Evolutionary conservation across 2,888 invertebrate genomes (phyloP).

Genomic region (Thymelicus sylvestris): DNA sequence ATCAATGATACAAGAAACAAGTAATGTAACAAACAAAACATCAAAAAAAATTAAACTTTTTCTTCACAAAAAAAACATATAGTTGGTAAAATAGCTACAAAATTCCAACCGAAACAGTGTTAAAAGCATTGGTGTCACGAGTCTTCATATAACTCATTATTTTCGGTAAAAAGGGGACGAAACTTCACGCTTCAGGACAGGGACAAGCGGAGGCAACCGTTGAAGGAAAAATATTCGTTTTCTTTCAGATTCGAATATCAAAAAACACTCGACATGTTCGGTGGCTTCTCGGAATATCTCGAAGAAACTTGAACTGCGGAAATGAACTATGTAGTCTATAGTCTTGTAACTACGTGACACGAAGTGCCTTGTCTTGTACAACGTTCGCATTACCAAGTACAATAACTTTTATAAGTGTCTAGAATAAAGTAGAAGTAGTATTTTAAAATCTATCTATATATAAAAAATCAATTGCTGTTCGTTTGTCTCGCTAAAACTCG

Average conservation of each 20-base stretch:
- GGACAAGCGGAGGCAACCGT: slow-evolving; percentile 22
- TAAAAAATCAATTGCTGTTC: too few relatives aligned
- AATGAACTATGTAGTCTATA: slow-evolving; percentile 40
- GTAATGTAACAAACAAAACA: too few relatives aligned
- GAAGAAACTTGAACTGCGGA: slow-evolving; percentile 40
- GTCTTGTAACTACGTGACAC: slow-evolving; percentile 36
- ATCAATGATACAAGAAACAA: too few relatives aligned
- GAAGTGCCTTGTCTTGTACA: slow-evolving; percentile 8
- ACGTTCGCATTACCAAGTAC: not conserved
- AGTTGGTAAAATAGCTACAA: not conserved
- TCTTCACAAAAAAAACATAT: too few relatives aligned
- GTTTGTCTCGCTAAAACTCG: too few relatives aligned
- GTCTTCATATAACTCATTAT: slow-evolving; percentile 30
- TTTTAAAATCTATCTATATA: too few relatives aligned
- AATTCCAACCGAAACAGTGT: not conserved
- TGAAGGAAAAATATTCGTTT: slow-evolving; percentile 28
- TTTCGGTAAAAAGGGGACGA: slow-evolving; percentile 20
- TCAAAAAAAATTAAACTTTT: too few relatives aligned
- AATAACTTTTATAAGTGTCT: too few relatives aligned
- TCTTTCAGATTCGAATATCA: slow-evolving; percentile 38
- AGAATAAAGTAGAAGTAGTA: too few relatives aligned
- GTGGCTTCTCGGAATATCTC: slow-evolving; percentile 35
- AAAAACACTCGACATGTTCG: slow-evolving; percentile 40
- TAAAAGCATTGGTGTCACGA: slow-evolving; percentile 13
- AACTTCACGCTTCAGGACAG: slow-evolving; percentile 22